Evolutionary conservation across 2,113 vertebrate genomes (phyloP), one percentile per base, ranked within the genome.

Genomic region (Morone chrysops): DNA sequence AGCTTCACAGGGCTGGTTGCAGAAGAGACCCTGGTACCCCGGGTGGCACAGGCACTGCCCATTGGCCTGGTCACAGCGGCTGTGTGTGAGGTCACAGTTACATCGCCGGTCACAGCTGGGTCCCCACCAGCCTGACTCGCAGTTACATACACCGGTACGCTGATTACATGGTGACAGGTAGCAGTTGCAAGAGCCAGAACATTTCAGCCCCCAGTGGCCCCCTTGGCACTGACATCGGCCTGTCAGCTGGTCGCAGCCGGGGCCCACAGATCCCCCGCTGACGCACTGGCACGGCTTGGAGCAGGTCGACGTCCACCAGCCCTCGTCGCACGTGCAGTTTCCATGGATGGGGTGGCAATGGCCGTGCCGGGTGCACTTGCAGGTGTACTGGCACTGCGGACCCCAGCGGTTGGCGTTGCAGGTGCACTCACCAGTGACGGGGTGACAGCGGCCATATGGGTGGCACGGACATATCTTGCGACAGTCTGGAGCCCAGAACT

Each of bases 401-500:
- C 98, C 98, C 98, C 98, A 99, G 63, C 94, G 96, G 71, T 80
- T 85, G 0, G 90, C 25, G 54, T 94, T 71, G 81, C 98, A 99
- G 50, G 89, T 95, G 89, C 98, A 99, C 73, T 18, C 88, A 0
- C 98, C 98, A 0, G 95, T 97, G 36, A 20, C 89, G 0, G 96
- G 88, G 82, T 98, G 79, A 7, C 98, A 99, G 68, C 60, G 93
- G 72, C 98, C 98, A 0, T 96, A 74, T 0, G 97, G 97, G 88
- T 96, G 78, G 73, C 98, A 99, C 0, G 17, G 80, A 84, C 98
- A 99, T 54, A 80, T 90, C 92, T 91, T 87, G 8, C 96, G 97
- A 93, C 98, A 99, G 91, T 99, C 97, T 0, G 96, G 91, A 0
- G 96, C 97, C 98, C 98, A 99, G 90, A 97, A 99, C 84, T 96